phyloP scores from a whole-genome alignment of 1,140 invertebrate species.

The Drosophila subpulchrella region DNA sequence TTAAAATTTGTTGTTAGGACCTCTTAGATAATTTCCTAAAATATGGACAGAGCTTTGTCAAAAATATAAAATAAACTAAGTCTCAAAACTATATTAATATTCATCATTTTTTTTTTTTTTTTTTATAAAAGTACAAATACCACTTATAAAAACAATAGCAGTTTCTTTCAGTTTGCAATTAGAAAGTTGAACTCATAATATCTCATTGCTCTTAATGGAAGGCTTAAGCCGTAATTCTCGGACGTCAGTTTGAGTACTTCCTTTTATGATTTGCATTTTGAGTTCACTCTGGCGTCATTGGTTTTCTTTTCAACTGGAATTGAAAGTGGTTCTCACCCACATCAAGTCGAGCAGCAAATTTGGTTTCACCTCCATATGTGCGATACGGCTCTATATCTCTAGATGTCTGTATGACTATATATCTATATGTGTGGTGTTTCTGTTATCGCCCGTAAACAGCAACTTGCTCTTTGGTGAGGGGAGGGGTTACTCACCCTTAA shows the following conservation, averaged over 20 bases:
- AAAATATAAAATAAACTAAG: too few relatives aligned
- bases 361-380: constrained; percentile 22
- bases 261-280: constrained; percentile 23
- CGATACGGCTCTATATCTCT: constrained; percentile 6
- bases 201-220: constrained; percentile 16
- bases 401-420: neutral
- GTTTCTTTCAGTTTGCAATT: neutral
- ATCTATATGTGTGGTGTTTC: neutral
- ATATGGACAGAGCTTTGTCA: too few relatives aligned
- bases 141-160: neutral
- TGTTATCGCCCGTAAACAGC: constrained; percentile 39
- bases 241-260: constrained; percentile 16
- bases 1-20: too few relatives aligned
- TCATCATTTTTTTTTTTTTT: too few relatives aligned
- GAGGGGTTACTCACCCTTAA: constrained; percentile 25
- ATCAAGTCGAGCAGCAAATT: constrained; percentile 11
- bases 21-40: too few relatives aligned
- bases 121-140: too few relatives aligned
- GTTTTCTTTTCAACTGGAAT: constrained; percentile 12
- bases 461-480: constrained; percentile 5
- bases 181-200: constrained; percentile 20
- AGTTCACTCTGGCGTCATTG: constrained; percentile 8
- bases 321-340: constrained; percentile 43
- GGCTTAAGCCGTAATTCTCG: constrained; percentile 9
- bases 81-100: too few relatives aligned